Evolutionary conservation across 2,888 invertebrate genomes (phyloP).

Genomic region (Andrena haemorrhoa): DNA sequence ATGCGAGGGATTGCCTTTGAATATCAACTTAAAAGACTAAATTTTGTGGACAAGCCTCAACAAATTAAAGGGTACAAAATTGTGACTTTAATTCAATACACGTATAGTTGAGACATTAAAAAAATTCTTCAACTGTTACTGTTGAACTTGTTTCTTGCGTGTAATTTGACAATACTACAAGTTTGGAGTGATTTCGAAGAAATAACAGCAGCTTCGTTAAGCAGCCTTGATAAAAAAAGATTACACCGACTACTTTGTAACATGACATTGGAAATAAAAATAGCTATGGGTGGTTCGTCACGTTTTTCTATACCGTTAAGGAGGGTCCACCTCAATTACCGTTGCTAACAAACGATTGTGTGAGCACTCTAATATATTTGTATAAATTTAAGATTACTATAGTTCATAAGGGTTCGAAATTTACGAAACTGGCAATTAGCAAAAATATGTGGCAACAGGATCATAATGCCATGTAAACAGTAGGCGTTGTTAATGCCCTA

Average conservation of each 20-base stretch:
- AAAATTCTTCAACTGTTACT: too few relatives aligned
- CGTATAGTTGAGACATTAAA: too few relatives aligned
- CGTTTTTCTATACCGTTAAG: neutral
- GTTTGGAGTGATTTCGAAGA: neutral
- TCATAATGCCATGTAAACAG: conserved; percentile 7
- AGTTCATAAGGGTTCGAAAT: neutral
- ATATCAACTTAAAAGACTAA: too few relatives aligned
- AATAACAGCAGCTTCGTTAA: neutral
- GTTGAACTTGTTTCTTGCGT: too few relatives aligned
- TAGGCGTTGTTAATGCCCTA: neutral
- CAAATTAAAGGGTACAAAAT: too few relatives aligned
- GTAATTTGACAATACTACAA: neutral
- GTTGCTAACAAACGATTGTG: neutral
- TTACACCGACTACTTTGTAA: neutral
- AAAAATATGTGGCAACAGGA: neutral
- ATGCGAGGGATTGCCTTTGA: too few relatives aligned
- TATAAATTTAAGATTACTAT: neutral
- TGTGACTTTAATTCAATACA: too few relatives aligned
- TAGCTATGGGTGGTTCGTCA: neutral
- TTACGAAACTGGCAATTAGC: conserved; percentile 11
- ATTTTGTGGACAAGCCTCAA: too few relatives aligned
- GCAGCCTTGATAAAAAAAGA: neutral
- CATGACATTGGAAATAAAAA: neutral
- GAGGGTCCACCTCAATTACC: too few relatives aligned
- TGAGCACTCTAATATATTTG: neutral